phyloP scores from a whole-genome alignment of 2,113 vertebrate genomes.

The Cnemophilus loriae region DNA sequence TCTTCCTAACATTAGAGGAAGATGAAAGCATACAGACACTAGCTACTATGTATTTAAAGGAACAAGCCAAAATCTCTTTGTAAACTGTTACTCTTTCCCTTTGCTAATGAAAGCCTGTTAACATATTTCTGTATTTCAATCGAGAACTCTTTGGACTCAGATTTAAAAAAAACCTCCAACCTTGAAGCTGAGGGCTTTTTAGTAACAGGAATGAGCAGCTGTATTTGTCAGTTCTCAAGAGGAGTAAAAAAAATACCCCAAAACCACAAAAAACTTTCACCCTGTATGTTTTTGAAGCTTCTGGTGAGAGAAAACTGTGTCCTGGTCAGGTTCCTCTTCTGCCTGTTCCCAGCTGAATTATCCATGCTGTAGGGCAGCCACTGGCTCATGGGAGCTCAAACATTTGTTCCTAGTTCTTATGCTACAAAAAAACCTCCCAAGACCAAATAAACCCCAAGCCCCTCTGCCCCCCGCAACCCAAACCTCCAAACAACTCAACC shows the following conservation, averaged over 20 bases:
- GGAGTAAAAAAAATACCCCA: not conserved
- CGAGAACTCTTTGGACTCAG: not conserved
- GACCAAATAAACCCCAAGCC: not conserved
- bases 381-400: not conserved
- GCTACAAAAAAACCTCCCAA: not conserved
- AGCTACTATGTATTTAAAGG: not conserved
- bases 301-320: not conserved
- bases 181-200: not conserved
- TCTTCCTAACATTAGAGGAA: not conserved
- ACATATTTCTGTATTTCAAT: not conserved
- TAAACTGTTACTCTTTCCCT: not conserved
- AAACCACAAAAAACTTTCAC: not conserved
- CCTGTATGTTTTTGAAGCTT: not conserved
- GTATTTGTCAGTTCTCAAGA: not conserved
- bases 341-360: not conserved
- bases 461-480: not conserved
- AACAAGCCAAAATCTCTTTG: not conserved
- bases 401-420: not conserved
- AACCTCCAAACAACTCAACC: not conserved
- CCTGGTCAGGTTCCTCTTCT: not conserved
- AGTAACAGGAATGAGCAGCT: not conserved
- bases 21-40: slow-evolving; percentile 28
- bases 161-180: not conserved
- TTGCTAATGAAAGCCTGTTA: not conserved
- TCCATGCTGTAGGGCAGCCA: not conserved